Conservation (phyloP, 2,888 invertebrate species). For the Diarsia mendica region DNA sequence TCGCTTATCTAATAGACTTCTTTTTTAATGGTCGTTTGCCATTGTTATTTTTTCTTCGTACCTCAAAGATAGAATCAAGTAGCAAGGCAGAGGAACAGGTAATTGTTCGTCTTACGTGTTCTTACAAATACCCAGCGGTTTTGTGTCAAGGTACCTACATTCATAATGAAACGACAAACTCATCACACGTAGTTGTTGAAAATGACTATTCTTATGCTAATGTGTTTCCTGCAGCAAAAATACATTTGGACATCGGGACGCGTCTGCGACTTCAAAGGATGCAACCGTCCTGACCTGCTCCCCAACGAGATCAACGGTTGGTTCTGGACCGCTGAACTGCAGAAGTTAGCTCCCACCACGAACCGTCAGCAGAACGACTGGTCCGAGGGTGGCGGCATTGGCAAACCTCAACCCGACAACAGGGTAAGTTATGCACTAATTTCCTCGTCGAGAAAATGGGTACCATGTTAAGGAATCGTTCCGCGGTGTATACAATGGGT, state of each 20-base stretch:
- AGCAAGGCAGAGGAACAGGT: slow-evolving; percentile 45
- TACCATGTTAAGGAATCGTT: slow-evolving; percentile 60
- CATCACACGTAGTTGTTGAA: slow-evolving; percentile 15
- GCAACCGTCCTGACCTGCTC: slow-evolving; percentile 95
- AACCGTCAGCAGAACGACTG: slow-evolving; percentile 96
- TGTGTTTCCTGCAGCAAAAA: slow-evolving; percentile 90
- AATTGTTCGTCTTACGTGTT: slow-evolving; percentile 54
- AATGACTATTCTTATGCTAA: slow-evolving; percentile 31
- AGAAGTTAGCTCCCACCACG: slow-evolving; percentile 95
- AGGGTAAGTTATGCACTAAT: slow-evolving; percentile 83
- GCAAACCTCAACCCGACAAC: slow-evolving; percentile 96
- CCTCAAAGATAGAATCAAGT: slow-evolving; percentile 40
- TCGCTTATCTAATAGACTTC: slow-evolving; percentile 68
- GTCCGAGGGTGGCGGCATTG: slow-evolving; percentile 96
- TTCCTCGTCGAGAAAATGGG: slow-evolving; percentile 47
- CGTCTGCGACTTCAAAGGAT: slow-evolving; percentile 97
- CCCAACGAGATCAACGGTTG: slow-evolving; percentile 96
- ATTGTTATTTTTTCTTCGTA: slow-evolving; percentile 69
- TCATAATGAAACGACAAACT: slow-evolving; percentile 35
- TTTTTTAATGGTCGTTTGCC: slow-evolving; percentile 68
- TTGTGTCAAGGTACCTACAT: slow-evolving; percentile 60
- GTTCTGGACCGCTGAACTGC: slow-evolving; percentile 97
- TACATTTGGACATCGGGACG: slow-evolving; percentile 98
- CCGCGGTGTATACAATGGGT: slow-evolving; percentile 66
- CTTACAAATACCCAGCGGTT: slow-evolving; percentile 43